Percentiles rank a stretch among this genome's conserved stretches.
These are phyloP conservation scores for Vombatus ursinus DNA, from an alignment of 2,113 vertebrate genomes.

Conservation along the genomic window DNA sequence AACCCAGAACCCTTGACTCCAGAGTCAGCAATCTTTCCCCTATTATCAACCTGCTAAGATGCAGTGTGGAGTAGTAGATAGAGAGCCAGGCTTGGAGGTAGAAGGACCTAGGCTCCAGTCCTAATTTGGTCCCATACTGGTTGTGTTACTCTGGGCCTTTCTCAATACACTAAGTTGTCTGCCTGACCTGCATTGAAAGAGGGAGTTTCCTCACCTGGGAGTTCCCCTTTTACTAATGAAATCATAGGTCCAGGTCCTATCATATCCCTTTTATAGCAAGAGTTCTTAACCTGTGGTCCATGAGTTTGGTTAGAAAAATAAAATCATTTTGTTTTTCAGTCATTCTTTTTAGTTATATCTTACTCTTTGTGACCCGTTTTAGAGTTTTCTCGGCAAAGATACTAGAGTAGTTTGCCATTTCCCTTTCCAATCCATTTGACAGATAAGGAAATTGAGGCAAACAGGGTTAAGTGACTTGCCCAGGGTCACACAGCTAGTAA, in stretches of 20 bases:
- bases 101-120: background rate
- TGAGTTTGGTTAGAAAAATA: background rate
- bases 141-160: background rate
- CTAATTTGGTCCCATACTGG: background rate
- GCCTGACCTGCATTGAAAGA: background rate
- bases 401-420: background rate
- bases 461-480: background rate
- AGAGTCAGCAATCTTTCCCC: background rate
- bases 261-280: background rate
- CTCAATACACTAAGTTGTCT: background rate
- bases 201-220: background rate
- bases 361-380: background rate
- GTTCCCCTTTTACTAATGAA: background rate
- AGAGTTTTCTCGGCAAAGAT: background rate
- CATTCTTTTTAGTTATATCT: background rate
- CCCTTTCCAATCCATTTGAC: background rate
- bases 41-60: background rate
- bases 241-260: background rate
- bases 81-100: too few species aligned
- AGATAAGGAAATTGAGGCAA: background rate
- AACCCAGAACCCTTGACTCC: background rate
- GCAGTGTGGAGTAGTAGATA: background rate
- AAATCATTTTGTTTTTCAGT: background rate
- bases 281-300: background rate
- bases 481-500: background rate